Percentiles rank a stretch among this genome's conserved stretches.
These are phyloP conservation scores for Cnemophilus loriae DNA, from an alignment of 2,113 vertebrate species.

Conservation along the genomic window DNA sequence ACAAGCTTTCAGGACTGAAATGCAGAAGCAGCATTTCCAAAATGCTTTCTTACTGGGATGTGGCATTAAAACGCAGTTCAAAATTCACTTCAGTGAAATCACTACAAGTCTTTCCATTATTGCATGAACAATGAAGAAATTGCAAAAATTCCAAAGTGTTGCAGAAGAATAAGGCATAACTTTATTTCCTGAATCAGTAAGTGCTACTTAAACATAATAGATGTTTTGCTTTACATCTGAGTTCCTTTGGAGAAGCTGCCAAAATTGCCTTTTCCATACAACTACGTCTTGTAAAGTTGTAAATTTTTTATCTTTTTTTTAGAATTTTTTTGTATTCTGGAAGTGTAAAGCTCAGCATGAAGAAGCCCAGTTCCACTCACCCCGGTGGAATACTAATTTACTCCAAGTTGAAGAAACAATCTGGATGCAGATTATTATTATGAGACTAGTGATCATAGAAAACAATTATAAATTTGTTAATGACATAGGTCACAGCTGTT, in stretches of 20 bases:
- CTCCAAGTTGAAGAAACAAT: background rate
- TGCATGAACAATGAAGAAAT: background rate
- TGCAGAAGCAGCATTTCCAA: background rate
- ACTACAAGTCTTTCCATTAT: background rate
- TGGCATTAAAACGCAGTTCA: background rate
- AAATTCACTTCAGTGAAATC: background rate
- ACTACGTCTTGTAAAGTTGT: background rate
- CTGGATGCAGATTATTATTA: background rate
- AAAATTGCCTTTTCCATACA: background rate
- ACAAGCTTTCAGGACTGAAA: background rate
- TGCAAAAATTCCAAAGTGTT: background rate
- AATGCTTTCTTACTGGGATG: background rate
- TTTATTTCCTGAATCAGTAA: background rate
- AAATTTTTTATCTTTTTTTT: background rate
- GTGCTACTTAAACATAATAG: background rate
- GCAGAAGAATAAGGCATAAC: background rate
- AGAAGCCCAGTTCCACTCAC: background rate
- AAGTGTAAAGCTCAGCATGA: background rate
- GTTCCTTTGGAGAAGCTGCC: background rate
- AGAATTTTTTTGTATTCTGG: background rate
- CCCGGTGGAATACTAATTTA: background rate
- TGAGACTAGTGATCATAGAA: background rate
- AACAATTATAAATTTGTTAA: background rate
- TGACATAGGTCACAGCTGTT: background rate
- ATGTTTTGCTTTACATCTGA: background rate